phyloP scores from a whole-genome alignment of 2,888 invertebrate species.

The Carpatolechia fugitivella region DNA sequence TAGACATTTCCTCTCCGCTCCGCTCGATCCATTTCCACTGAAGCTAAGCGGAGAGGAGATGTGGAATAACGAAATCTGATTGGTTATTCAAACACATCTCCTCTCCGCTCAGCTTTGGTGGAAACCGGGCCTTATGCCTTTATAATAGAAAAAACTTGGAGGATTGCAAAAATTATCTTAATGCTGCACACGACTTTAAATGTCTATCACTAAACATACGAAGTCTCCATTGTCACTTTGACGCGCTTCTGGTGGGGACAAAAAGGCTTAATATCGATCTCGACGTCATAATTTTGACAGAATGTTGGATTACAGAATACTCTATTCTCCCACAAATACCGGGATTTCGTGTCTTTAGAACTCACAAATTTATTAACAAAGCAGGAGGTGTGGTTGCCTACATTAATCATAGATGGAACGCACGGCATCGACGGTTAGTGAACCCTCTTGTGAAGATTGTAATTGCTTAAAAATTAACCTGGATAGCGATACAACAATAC shows the following conservation, averaged over 20 bases:
- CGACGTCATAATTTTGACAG: background rate
- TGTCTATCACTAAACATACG: background rate
- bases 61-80: no score
- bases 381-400: background rate
- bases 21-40: no score
- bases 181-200: background rate
- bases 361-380: background rate
- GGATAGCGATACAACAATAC: background rate
- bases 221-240: background rate
- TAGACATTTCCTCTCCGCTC: no score
- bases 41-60: no score
- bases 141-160: background rate
- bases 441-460: background rate
- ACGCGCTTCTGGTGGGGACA: background rate
- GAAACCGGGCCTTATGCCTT: no score
- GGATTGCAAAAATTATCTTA: background rate
- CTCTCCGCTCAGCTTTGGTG: no score
- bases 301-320: background rate
- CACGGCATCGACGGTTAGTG: background rate
- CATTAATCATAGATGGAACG: background rate
- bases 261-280: background rate
- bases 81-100: no score
- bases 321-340: conserved; percentile 1
- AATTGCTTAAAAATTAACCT: background rate
- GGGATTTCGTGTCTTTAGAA: background rate